Evolutionary conservation across 2,797 vertebrate species (phyloP).

Genomic region (Danio jaintianensis): DNA sequence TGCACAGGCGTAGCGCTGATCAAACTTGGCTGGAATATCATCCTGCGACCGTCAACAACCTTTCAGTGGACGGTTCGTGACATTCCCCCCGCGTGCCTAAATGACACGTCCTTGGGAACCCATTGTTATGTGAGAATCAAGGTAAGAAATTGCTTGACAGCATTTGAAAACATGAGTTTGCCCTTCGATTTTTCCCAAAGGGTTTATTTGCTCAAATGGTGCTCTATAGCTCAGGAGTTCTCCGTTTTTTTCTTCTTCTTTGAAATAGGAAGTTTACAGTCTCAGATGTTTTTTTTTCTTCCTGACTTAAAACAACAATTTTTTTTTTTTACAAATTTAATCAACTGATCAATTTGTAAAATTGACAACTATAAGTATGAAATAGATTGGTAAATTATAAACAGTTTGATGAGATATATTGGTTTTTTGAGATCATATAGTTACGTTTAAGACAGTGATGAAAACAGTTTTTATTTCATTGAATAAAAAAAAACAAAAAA

Average conservation of each 20-base stretch:
- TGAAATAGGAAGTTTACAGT: background rate
- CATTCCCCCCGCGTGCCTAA: conserved; percentile 88
- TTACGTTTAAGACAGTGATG: background rate
- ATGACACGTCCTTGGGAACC: conserved; percentile 94
- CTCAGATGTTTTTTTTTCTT: background rate
- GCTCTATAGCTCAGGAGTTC: background rate
- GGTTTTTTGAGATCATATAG: background rate
- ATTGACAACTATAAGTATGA: background rate
- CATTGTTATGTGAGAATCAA: conserved; percentile 97
- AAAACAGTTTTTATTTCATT: background rate
- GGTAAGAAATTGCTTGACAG: conserved; percentile 76
- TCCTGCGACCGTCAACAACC: conserved; percentile 84
- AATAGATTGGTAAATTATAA: too few relatives aligned
- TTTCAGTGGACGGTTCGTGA: conserved; percentile 87
- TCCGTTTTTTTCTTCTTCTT: background rate
- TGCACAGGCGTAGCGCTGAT: conserved; percentile 86
- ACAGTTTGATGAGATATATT: background rate
- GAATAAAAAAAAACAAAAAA: too few relatives aligned
- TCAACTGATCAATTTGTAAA: too few relatives aligned
- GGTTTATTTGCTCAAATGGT: background rate
- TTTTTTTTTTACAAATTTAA: too few relatives aligned
- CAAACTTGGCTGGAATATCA: conserved; percentile 92
- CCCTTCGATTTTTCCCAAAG: background rate
- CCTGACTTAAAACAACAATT: too few relatives aligned
- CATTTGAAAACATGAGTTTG: background rate